Evolutionary conservation across 2,113 vertebrate species (phyloP).

Genomic region (Ceuthmochares aereus): DNA sequence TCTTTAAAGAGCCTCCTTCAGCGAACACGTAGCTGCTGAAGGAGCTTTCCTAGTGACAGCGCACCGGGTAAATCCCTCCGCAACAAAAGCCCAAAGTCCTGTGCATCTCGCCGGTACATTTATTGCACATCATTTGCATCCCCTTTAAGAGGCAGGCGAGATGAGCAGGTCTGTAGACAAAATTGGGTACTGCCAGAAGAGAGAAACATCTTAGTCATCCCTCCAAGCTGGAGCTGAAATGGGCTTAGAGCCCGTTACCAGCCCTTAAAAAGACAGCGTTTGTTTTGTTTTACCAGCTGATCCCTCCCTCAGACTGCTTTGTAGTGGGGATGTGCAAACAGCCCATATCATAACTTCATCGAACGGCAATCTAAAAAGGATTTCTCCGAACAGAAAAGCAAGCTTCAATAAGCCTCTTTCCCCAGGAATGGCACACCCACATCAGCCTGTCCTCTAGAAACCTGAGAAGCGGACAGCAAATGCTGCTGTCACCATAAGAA

Average conservation of each 20-base stretch:
- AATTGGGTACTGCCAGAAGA: background rate
- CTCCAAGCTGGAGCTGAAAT: background rate
- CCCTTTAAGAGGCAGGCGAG: background rate
- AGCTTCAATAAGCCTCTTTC: background rate
- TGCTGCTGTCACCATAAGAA: background rate
- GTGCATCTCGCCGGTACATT: rapidly evolving
- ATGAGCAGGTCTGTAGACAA: background rate
- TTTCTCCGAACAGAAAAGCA: background rate
- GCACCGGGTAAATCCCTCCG: background rate
- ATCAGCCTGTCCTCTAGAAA: background rate
- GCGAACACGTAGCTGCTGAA: background rate
- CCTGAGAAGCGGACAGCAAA: background rate
- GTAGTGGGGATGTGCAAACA: background rate
- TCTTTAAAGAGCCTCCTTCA: background rate
- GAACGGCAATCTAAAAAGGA: background rate
- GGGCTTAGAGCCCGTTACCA: background rate
- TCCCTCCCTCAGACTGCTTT: background rate
- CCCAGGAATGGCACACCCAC: background rate
- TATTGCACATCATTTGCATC: background rate
- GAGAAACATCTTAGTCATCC: constrained; percentile 15
- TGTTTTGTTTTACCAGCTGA: background rate
- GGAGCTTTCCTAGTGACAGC: rapidly evolving
- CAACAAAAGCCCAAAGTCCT: background rate
- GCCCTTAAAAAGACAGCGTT: background rate
- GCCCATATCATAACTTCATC: background rate